Evolutionary conservation across 2,797 vertebrate species (phyloP).

Genomic region (Mus spretus): DNA sequence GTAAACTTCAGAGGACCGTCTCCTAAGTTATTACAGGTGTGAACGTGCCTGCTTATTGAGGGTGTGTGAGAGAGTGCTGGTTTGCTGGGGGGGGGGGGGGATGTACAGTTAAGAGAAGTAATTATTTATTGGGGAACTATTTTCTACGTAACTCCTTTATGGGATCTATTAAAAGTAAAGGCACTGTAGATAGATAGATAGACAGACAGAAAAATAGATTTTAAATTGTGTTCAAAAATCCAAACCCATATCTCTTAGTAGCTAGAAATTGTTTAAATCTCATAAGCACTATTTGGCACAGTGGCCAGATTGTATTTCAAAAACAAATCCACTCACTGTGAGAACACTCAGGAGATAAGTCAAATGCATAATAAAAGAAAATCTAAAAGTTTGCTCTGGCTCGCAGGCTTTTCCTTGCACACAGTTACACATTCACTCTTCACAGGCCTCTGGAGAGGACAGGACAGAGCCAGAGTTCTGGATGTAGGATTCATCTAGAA

Average conservation of each 20-base stretch:
- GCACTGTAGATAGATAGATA: constrained; percentile 9
- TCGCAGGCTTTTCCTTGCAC: neutral
- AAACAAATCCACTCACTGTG: constrained; percentile 15
- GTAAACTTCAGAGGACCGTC: constrained; percentile 72
- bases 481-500: neutral
- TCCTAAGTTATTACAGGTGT: constrained; percentile 86
- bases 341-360: constrained; percentile 33
- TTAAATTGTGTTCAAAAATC: constrained; percentile 68
- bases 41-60: constrained; percentile 70
- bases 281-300: neutral
- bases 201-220: neutral
- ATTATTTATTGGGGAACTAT: constrained; percentile 87
- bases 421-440: neutral
- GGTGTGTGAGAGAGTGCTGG: constrained; percentile 62
- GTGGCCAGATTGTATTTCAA: constrained; percentile 10
- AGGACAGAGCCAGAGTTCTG: fast-evolving
- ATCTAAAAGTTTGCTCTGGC: constrained; percentile 15
- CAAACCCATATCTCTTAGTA: constrained; percentile 58
- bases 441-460: neutral
- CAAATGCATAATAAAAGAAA: constrained; percentile 64
- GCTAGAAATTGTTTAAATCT: neutral
- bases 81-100: constrained; percentile 74
- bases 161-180: constrained; percentile 69
- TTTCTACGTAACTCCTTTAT: constrained; percentile 36
- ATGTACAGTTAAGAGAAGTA: constrained; percentile 81